Conservation (phyloP, 2,797 vertebrate genomes). For the Silurus lanzhouensis region DNA sequence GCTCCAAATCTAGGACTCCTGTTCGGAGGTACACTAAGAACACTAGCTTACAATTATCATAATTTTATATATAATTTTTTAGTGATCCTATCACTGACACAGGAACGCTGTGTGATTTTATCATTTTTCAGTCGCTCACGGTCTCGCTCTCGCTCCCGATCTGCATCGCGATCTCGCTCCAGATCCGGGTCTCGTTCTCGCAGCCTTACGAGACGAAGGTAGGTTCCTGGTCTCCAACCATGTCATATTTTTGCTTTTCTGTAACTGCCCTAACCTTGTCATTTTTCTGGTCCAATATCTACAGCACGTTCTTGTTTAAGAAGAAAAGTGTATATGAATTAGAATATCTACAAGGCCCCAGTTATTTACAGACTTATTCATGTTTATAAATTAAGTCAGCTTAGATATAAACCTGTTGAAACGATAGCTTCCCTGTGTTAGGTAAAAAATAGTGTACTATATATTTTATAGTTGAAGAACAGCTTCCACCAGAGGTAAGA, state of each 20-base stretch:
- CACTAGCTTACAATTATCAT: too few relatives aligned
- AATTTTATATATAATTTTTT: background rate
- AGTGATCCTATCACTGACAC: slow-evolving; percentile 40
- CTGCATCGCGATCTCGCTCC: slow-evolving; percentile 69
- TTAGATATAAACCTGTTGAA: slow-evolving; percentile 13
- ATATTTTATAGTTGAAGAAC: slow-evolving; percentile 17
- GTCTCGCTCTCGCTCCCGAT: slow-evolving; percentile 72
- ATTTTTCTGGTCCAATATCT: background rate
- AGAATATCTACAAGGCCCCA: background rate
- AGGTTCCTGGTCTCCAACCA: slow-evolving; percentile 45
- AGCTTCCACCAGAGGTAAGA: slow-evolving; percentile 36
- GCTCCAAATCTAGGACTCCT: slow-evolving; percentile 76
- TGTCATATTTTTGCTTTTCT: background rate
- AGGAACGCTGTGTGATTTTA: slow-evolving; percentile 16
- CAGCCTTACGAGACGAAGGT: slow-evolving; percentile 78
- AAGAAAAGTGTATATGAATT: background rate
- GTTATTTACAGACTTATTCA: background rate
- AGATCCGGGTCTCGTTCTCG: slow-evolving; percentile 72
- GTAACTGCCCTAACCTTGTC: slow-evolving; percentile 9
- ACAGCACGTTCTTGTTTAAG: slow-evolving; percentile 23
- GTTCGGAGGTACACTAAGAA: slow-evolving; percentile 29
- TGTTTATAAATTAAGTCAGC: slow-evolving; percentile 12
- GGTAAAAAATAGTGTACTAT: slow-evolving; percentile 22
- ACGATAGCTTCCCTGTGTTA: background rate
- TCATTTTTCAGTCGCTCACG: slow-evolving; percentile 62